Conservation (phyloP, 2,113 vertebrate genomes). For the Ochotona princeps region DNA sequence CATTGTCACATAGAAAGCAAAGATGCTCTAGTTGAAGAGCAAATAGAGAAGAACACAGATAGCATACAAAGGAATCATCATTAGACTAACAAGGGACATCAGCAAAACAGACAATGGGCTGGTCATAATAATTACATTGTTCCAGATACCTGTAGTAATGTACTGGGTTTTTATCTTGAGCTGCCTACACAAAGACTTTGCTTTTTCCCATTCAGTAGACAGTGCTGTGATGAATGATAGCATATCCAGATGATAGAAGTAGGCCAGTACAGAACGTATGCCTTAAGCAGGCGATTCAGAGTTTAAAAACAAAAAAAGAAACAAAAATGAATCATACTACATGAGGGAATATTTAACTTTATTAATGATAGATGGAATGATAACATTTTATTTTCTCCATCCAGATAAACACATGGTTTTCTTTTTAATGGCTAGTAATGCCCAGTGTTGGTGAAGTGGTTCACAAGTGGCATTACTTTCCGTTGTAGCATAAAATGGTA, state of each 20-base stretch:
- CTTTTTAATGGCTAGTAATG: background rate
- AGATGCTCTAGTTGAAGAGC: no score
- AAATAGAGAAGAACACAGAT: no score
- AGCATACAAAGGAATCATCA: no score
- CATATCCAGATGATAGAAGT: background rate
- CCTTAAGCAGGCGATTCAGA: background rate
- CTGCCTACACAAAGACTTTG: background rate
- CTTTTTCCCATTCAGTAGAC: background rate
- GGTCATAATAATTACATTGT: no score
- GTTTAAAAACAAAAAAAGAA: background rate
- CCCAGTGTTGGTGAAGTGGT: background rate
- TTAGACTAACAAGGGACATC: no score
- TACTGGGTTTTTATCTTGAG: background rate
- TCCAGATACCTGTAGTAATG: no score
- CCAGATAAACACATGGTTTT: background rate
- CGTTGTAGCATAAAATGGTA: background rate
- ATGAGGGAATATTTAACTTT: background rate
- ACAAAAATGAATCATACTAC: background rate
- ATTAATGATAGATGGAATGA: constrained; percentile 1
- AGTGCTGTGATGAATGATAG: background rate
- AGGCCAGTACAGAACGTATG: background rate
- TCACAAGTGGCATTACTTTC: background rate
- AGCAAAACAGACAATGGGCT: no score
- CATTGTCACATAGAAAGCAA: no score
- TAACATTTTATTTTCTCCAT: background rate